These are phyloP conservation scores for Corythoichthys intestinalis DNA, from an alignment of 2,113 vertebrate genomes.

Conservation along the genomic window DNA sequence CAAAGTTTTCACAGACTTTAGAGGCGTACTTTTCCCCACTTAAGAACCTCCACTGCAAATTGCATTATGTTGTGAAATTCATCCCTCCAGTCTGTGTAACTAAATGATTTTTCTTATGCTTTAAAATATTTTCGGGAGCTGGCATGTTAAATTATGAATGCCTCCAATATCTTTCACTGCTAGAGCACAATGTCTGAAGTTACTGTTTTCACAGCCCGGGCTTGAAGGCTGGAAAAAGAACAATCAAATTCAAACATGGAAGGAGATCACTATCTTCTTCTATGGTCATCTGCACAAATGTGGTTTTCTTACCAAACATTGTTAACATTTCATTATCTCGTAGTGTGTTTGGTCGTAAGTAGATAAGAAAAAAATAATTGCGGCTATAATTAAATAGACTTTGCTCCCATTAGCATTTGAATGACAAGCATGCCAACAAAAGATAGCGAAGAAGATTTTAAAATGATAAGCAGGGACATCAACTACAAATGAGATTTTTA, in stretches of 20 bases:
- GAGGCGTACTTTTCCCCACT: too few species aligned
- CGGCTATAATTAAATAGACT: slow-evolving; percentile 27
- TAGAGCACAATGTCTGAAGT: slow-evolving; percentile 9
- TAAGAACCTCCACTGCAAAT: neutral
- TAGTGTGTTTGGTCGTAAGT: neutral
- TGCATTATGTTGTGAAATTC: neutral
- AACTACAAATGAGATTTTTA: neutral
- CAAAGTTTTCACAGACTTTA: neutral
- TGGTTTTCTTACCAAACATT: neutral
- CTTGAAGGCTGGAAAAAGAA: slow-evolving; percentile 15
- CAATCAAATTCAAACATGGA: neutral
- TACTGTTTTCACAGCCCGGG: slow-evolving; percentile 28
- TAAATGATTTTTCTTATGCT: neutral
- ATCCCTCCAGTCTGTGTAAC: neutral
- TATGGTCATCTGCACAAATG: slow-evolving; percentile 37
- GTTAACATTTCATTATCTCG: neutral
- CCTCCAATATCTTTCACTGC: slow-evolving; percentile 31
- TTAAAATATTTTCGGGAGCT: neutral
- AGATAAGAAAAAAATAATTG: slow-evolving; percentile 37
- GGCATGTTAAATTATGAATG: slow-evolving; percentile 41
- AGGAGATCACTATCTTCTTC: slow-evolving; percentile 53
- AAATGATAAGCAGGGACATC: neutral
- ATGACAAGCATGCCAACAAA: slow-evolving; percentile 16
- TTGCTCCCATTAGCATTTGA: slow-evolving; percentile 25
- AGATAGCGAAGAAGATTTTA: slow-evolving; percentile 13